Evolutionary conservation across 1,140 invertebrate species (phyloP), one percentile per base, ranked within the genome.

Genomic region (Drosophila fuyamai): DNA sequence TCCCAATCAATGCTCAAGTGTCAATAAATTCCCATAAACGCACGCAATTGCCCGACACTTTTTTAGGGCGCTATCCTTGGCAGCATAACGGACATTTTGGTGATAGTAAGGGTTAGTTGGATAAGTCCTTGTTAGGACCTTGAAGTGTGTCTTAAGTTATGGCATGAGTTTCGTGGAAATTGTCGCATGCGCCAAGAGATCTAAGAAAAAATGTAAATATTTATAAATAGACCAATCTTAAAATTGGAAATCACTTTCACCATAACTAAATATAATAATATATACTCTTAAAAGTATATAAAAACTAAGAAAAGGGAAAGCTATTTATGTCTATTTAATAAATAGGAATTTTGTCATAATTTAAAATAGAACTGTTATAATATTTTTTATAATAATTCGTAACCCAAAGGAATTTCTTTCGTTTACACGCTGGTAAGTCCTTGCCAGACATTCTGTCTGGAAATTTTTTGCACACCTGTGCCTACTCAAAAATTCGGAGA

Each of bases 11-110:
- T 54, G 35, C 53, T 79, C 43, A 57, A 86, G 83, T 89, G 85
- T 91, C 78, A 82, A 90, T 89, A 89, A 89, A 89, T 89, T 86
- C 66, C 44, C 60, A 67, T 75, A 74, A 90, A 72, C 61, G 32
- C 38, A 41, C 47, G 74, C 82, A 79, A 88, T 88, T 83, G 71
- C 79, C 67, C 67, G 82, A 77, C 79, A 83, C 70, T 62, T 67
- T 82, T 59, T 18, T 16, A 23, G 29, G 50, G 62, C 62, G 54
- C 71, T 88, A 84, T 84, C 66, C 43, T 13, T 46, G 32, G 41
- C 13, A 48, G 48, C 32, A 54, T 79, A 81, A 79, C 68, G 76
- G 70, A 61, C 59, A 82, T 32, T 50, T 16, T 56, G 57, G 48
- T 56, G 73, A 74, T 71, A 62, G 41, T 23, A 48, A 14, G 44